Base-by-base conservation (phyloP, 2,113 vertebrate genomes). In the Macquaria ambigua region DNA sequence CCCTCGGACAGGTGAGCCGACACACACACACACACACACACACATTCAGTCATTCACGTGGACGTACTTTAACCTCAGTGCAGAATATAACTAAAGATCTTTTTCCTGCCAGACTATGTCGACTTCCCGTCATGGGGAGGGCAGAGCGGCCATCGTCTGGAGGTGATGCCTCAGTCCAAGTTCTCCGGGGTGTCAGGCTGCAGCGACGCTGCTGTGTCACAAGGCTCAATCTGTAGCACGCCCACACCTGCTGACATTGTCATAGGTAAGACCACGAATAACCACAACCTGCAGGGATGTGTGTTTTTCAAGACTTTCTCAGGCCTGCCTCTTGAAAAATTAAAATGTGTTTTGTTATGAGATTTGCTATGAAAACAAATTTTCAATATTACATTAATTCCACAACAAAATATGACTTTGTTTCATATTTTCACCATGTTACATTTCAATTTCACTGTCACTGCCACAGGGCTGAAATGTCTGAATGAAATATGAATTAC, bases 101-200 rank as follows among this genome's bases (percentile, higher is more conserved):
- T 43, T 34, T 68, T 21, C 16, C n/a, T 28, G 18, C 12, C 88
- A 99, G 98, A 99, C 87, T 98, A 97, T 88, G 94, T 97, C 5
- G 97, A 99, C 90, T 97, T 98, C 95, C 96, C 97, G 0, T 98
- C 98, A n/a, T 99, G 98, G 98, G 98, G 97, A 87, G 96, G 96
- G 31, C 97, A 97, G 83, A 94, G 96, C 37, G 95, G 97, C 86
- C 97, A 98, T 94, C 97, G 98, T 43, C 96, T 99, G 87, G 98
- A 99, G 92, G 97, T 97, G 78, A 97, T 97, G 94, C 96, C 97
- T 73, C 97, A 97, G 95, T 97, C 98, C 62, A 99, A 98, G 93
- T 98, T 97, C 94, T 99, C 98, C 0, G 98, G 98, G 39, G 97
- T 99, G 93, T 99, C 98, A 10, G 96, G 98, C 73, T 99, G 98